Percentiles rank a stretch among this genome's conserved stretches.
phyloP scores from a whole-genome alignment of 1,140 invertebrate genomes.

The Bilobella aurantiaca region DNA sequence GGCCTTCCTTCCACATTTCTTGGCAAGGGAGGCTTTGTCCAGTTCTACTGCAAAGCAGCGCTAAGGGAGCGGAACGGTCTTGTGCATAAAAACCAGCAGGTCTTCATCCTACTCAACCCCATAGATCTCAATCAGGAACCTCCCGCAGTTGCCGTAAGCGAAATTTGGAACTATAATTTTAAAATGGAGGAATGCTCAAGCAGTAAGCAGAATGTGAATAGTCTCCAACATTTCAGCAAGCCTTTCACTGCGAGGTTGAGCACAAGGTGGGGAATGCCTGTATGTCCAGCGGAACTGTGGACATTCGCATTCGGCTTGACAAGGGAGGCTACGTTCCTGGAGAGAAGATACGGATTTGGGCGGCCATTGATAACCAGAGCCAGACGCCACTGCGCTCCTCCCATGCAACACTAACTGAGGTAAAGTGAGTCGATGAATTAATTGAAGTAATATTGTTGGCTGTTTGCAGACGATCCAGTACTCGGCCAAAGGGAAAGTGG shows the following conservation, averaged over 20 bases:
- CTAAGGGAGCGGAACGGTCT: constrained; percentile 77
- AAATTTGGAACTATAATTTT: too few species aligned
- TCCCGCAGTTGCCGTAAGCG: constrained; percentile 69
- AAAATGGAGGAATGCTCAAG: too few species aligned
- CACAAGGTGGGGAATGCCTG: constrained; percentile 77
- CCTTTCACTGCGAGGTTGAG: constrained; percentile 79
- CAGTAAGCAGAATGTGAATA: too few species aligned
- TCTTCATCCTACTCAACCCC: constrained; percentile 92
- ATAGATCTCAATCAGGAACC: constrained; percentile 88
- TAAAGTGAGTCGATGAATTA: constrained; percentile 36
- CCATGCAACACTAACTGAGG: constrained; percentile 66
- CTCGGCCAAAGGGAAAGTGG: constrained; percentile 69
- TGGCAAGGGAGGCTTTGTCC: constrained; percentile 85
- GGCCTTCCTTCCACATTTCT: constrained; percentile 86
- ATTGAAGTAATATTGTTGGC: background rate
- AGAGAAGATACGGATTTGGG: constrained; percentile 60
- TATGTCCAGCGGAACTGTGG: constrained; percentile 66
- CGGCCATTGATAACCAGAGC: constrained; percentile 73
- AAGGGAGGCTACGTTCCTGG: constrained; percentile 86
- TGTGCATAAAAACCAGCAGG: constrained; percentile 90
- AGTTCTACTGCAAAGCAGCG: constrained; percentile 87
- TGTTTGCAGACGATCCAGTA: constrained; percentile 74
- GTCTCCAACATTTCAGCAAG: constrained; percentile 71
- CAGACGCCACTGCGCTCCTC: constrained; percentile 63
- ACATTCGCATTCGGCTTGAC: constrained; percentile 73